Evolutionary conservation across 1,140 invertebrate genomes (phyloP), one percentile per base, ranked within the genome.

Genomic region (Cotesia chilonis): DNA sequence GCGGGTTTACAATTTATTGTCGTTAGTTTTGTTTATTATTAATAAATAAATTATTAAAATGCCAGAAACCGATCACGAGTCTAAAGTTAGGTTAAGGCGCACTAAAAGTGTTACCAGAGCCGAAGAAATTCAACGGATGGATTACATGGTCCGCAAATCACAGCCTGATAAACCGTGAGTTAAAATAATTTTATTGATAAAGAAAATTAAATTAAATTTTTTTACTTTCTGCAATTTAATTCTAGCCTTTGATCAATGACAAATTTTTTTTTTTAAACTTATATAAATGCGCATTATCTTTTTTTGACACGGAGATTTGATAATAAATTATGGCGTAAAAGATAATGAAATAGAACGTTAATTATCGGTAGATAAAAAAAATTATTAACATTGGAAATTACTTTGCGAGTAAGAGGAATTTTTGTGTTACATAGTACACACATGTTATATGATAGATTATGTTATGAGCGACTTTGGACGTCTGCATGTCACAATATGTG

Each of bases 101-200:
- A 92, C 94, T 1, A 93, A 94, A 80, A 96, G 95, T 88, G 93
- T 95, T 4, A 95, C 94, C 12, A 90, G 92, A 70, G 94, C 94
- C 52, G 95, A 96, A 87, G 93, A 96, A 86, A 94, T 95, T 63
- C 90, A 91, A 67, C 92, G 92, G 78, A 91, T 93, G 76, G 94
- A 95, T 84, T 90, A 91, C 77, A 92, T 92, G 87, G 91, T 91
- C 70, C 88, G 95, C 59, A 92, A 89, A 81, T 91, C 90, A n/a
- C 94, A 96, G 80, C 92, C 93, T 4, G 95, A 96, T 85, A 94
- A 92, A 88, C 94, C 95, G 95, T 96, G 88, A 92, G 94, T 91
- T 75, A 28, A 36, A 66, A 67, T 61, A 38, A 4, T 68, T 38
- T 52, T 55, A 54, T 20, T 35, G 38, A 37, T 70, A 6, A 68